Conservation (phyloP, 2,113 vertebrate species). For the Stigmatopora nigra region DNA sequence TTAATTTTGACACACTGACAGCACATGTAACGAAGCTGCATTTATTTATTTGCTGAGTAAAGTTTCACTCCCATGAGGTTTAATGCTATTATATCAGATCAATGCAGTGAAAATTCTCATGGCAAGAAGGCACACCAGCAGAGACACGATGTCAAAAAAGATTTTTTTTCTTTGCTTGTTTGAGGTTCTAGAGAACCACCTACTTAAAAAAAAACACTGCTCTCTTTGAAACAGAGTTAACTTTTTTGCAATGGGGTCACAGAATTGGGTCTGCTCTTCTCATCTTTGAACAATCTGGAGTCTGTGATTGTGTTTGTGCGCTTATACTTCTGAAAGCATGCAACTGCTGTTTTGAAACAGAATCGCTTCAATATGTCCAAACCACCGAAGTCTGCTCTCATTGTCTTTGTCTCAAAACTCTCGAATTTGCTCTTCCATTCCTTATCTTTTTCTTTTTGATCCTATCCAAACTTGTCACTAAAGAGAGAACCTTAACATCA, state of each 20-base stretch:
- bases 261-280: neutral
- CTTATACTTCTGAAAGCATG: no score
- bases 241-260: neutral
- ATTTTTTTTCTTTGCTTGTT: neutral
- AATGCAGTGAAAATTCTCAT: neutral
- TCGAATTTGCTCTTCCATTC: no score
- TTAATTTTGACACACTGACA: conserved; percentile 1
- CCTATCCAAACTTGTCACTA: no score
- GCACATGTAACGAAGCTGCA: neutral
- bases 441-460: no score
- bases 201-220: neutral
- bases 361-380: no score
- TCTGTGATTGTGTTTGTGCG: neutral
- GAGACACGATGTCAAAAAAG: neutral
- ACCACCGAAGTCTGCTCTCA: no score
- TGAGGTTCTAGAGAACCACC: neutral
- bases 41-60: neutral
- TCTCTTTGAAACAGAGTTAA: neutral
- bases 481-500: no score
- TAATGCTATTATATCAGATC: neutral
- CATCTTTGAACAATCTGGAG: neutral
- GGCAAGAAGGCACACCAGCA: neutral
- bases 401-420: no score
- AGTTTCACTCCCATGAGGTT: neutral
- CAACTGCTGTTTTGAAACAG: no score